These are phyloP conservation scores for Enhydra lutris DNA, from an alignment of 2,113 vertebrate species.

Conservation along the genomic window DNA sequence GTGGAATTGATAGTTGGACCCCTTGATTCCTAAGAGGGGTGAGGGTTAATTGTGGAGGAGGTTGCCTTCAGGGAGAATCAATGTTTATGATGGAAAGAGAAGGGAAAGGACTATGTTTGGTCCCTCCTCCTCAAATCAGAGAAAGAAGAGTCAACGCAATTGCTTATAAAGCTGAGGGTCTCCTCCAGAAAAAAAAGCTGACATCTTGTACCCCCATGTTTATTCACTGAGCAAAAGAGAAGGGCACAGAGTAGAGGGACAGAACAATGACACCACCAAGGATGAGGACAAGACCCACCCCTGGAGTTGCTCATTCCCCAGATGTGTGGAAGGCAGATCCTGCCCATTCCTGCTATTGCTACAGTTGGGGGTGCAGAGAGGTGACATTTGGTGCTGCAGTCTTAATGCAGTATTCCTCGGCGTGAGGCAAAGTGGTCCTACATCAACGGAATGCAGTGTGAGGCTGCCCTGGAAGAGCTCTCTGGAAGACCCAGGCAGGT, in stretches of 20 bases:
- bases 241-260: background rate
- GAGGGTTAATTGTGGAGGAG: background rate
- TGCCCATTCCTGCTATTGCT: background rate
- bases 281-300: background rate
- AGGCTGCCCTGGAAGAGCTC: background rate
- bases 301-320: background rate
- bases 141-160: background rate
- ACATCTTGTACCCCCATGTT: background rate
- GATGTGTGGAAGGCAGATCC: background rate
- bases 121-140: background rate
- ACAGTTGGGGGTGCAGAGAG: background rate
- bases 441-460: background rate
- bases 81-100: background rate
- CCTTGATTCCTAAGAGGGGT: background rate
- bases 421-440: background rate
- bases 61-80: background rate
- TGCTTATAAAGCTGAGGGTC: background rate
- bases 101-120: background rate
- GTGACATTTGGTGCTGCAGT: background rate
- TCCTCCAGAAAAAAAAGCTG: background rate
- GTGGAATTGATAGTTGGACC: background rate
- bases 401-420: rapidly evolving
- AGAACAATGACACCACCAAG: background rate
- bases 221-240: background rate
- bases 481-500: background rate